These are phyloP conservation scores for Galaxias olidus DNA, from an alignment of 2,797 vertebrate genomes.

Conservation along the genomic window DNA sequence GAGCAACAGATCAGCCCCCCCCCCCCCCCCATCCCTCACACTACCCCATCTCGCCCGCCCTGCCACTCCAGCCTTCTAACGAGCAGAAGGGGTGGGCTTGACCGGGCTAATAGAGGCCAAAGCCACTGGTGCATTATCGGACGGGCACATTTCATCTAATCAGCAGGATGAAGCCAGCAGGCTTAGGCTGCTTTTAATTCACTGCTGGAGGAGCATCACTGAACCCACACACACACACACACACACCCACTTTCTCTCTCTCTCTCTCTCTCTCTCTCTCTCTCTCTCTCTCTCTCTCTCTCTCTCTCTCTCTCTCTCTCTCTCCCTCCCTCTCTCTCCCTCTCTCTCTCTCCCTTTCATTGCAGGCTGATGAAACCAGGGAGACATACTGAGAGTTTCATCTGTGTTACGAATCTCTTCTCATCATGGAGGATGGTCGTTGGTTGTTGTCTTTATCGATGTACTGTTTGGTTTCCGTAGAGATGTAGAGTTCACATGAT, in stretches of 20 bases:
- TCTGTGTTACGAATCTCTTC: conserved; percentile 26
- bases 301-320: conserved; percentile 32
- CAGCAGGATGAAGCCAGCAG: conserved; percentile 75
- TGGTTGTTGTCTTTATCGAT: conserved; percentile 28
- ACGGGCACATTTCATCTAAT: conserved; percentile 78
- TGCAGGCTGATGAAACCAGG: conserved; percentile 58
- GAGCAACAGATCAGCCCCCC: conserved; percentile 45
- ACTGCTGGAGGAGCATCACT: conserved; percentile 63
- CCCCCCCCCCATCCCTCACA: conserved; percentile 41
- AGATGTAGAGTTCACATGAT: conserved; percentile 34
- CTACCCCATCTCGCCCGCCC: conserved; percentile 48
- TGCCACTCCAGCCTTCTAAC: conserved; percentile 45
- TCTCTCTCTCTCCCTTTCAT: conserved; percentile 38
- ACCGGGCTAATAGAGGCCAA: conserved; percentile 75
- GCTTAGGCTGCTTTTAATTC: conserved; percentile 76
- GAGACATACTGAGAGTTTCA: conserved; percentile 43
- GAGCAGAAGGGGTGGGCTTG: conserved; percentile 64
- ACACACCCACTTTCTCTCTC: not conserved
- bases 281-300: conserved; percentile 45
- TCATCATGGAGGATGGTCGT: conserved; percentile 31
- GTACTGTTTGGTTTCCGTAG: conserved; percentile 24
- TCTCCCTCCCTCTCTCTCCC: conserved; percentile 34
- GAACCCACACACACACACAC: conserved; percentile 10
- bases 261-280: conserved; percentile 38
- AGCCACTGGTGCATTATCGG: conserved; percentile 77